These are phyloP conservation scores for Chionoecetes opilio DNA, from an alignment of 1,140 invertebrate species.

Conservation along the genomic window DNA sequence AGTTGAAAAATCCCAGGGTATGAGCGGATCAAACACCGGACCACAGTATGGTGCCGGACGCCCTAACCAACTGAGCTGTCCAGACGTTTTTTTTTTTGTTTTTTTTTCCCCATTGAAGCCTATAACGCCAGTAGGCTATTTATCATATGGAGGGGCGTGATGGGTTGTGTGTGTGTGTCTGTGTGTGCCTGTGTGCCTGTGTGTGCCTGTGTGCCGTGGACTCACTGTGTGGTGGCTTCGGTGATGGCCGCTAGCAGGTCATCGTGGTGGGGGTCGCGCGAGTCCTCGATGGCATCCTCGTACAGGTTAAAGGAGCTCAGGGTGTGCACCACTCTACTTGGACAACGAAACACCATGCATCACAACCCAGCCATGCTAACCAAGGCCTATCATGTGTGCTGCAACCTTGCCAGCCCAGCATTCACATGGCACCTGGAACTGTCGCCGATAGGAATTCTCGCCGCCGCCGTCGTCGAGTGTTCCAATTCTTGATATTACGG, in stretches of 20 bases:
- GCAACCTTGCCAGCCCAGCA: conserved; percentile 46
- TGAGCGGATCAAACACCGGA: no score
- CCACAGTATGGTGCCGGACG: no score
- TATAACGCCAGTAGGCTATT: no score
- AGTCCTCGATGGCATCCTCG: conserved; percentile 85
- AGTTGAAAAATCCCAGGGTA: no score
- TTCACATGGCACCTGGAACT: no score
- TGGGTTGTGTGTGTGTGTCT: conserved; percentile 15
- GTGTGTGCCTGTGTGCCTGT: background rate
- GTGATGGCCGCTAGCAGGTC: conserved; percentile 86
- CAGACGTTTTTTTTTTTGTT: no score
- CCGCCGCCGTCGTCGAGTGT: no score
- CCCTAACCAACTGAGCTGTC: no score
- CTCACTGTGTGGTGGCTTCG: conserved; percentile 86
- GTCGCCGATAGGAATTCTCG: no score
- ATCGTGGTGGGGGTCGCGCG: conserved; percentile 84
- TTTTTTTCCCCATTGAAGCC: no score
- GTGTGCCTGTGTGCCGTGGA: background rate
- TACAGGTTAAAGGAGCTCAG: conserved; percentile 86
- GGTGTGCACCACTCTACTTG: conserved; percentile 84
- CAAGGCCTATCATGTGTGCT: conserved; percentile 51
- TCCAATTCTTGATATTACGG: no score
- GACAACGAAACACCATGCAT: conserved; percentile 76
- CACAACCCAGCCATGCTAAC: conserved; percentile 58
- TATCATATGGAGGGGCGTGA: no score